Evolutionary conservation across 2,113 vertebrate genomes (phyloP).

Genomic region (Odontophorus gujanensis): DNA sequence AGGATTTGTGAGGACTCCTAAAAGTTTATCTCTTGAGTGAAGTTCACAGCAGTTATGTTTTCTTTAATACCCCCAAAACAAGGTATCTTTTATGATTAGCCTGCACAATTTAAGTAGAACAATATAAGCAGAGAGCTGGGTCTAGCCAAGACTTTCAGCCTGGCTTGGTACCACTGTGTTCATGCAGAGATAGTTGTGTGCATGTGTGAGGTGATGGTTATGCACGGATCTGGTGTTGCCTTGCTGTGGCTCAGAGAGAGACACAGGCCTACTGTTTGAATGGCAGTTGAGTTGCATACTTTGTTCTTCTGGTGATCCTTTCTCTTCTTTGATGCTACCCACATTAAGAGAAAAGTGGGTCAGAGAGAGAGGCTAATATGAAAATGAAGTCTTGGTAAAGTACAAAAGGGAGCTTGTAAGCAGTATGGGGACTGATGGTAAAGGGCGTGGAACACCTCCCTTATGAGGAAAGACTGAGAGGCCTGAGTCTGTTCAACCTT

Average conservation of each 20-base stretch:
- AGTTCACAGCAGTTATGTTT: not conserved
- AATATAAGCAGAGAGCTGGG: not conserved
- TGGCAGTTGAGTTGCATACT: not conserved
- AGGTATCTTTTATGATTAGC: not conserved
- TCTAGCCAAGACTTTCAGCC: not conserved
- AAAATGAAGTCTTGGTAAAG: not conserved
- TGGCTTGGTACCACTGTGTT: rapidly evolving
- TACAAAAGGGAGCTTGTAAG: not conserved
- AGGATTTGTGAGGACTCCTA: not conserved
- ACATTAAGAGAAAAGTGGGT: not conserved
- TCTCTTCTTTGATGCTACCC: not conserved
- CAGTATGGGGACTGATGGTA: too few relatives aligned
- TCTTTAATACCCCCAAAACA: too few relatives aligned
- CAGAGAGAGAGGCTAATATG: not conserved
- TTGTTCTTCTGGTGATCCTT: not conserved
- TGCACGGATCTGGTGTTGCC: not conserved
- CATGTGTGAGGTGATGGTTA: rapidly evolving
- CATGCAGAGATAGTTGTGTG: not conserved
- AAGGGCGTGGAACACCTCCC: too few relatives aligned
- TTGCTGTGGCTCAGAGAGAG: not conserved
- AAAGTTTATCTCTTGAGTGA: not conserved
- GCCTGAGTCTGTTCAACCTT: too few relatives aligned
- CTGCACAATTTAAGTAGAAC: not conserved
- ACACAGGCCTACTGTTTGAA: rapidly evolving
- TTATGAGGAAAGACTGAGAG: too few relatives aligned